These are phyloP conservation scores for Xenopus borealis DNA, from an alignment of 2,113 vertebrate genomes.

Conservation along the genomic window DNA sequence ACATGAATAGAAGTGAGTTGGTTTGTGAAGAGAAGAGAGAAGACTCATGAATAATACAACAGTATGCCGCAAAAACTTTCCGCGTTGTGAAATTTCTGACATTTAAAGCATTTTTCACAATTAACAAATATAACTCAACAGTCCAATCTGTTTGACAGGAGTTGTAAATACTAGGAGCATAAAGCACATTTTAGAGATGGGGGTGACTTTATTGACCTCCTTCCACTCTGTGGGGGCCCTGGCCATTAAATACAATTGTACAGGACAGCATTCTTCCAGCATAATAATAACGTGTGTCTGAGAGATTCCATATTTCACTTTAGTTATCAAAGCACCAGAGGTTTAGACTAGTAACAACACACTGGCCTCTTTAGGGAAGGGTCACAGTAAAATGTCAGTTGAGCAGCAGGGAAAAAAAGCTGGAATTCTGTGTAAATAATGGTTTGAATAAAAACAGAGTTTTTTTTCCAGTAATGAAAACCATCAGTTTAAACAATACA, in stretches of 20 bases:
- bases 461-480: too few species aligned
- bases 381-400: background rate
- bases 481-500: too few species aligned
- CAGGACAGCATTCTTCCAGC: background rate
- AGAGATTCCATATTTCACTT: background rate
- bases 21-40: background rate
- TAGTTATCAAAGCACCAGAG: background rate
- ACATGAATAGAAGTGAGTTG: background rate
- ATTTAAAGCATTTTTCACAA: background rate
- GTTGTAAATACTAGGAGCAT: background rate
- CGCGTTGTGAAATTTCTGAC: background rate
- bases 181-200: too few species aligned
- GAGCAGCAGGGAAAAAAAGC: background rate
- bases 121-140: slow-evolving; percentile 7
- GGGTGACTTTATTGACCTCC: background rate
- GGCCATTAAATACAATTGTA: background rate
- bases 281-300: background rate
- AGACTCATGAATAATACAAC: background rate
- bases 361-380: background rate
- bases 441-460: background rate
- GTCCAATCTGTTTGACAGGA: background rate
- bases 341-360: background rate
- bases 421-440: background rate
- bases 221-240: background rate
- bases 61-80: background rate